Conservation (phyloP, 2,888 invertebrate species). For the Lissocephala sabroskyi region DNA sequence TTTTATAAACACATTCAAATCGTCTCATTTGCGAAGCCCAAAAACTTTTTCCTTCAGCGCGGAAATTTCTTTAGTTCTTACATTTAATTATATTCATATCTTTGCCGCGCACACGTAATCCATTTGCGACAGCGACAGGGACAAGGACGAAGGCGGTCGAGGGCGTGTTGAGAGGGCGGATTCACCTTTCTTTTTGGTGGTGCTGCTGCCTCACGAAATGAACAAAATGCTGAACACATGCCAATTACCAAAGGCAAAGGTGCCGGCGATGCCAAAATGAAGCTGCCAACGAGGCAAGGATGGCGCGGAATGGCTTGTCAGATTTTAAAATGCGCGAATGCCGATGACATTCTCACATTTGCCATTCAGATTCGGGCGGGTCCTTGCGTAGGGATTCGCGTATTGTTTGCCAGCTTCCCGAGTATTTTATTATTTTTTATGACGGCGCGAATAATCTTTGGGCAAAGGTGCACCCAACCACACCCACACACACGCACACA, state of each 20-base stretch:
- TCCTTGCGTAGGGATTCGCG: conserved; percentile 18
- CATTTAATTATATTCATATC: conserved; percentile 61
- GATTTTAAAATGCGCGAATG: conserved; percentile 57
- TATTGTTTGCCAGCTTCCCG: conserved; percentile 48
- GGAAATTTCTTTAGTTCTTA: conserved; percentile 60
- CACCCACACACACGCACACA: background rate
- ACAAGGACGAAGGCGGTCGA: conserved; percentile 35
- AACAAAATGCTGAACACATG: conserved; percentile 64
- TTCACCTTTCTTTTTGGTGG: conserved; percentile 24
- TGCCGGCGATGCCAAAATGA: conserved; percentile 62
- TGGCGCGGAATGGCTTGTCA: background rate
- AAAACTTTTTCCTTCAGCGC: no score
- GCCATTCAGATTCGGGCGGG: conserved; percentile 26
- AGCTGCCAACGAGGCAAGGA: conserved; percentile 33
- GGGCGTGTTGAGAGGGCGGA: background rate
- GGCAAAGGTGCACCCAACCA: conserved; percentile 31
- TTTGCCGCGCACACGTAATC: conserved; percentile 55
- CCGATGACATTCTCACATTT: conserved; percentile 63
- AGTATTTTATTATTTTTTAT: conserved; percentile 63
- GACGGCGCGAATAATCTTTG: conserved; percentile 32
- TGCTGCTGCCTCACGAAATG: conserved; percentile 56
- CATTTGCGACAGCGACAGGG: conserved; percentile 14
- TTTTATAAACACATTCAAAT: conserved; percentile 40
- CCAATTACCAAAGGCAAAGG: conserved; percentile 48
- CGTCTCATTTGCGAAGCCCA: no score